Conservation (phyloP, 1,140 invertebrate genomes). For the Steinernema khuongi region DNA sequence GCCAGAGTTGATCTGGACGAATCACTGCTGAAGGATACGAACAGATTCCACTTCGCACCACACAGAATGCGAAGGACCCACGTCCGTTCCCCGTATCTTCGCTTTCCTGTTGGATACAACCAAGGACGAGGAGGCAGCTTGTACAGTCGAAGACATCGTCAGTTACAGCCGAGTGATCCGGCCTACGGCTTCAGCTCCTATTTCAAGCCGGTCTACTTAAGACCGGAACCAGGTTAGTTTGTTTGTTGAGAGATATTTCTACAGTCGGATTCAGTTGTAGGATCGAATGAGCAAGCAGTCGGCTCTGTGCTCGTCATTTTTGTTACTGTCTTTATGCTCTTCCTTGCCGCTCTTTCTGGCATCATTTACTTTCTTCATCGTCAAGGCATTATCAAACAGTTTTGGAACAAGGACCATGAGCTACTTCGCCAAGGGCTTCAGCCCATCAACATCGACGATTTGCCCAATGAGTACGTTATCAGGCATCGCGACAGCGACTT, state of each 20-base stretch:
- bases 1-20: constrained; percentile 53
- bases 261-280: not conserved
- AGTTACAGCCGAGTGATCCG: constrained; percentile 29
- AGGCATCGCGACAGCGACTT: constrained; percentile 54
- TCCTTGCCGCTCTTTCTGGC: constrained; percentile 4
- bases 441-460: constrained; percentile 52
- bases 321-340: constrained; percentile 15
- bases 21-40: not conserved
- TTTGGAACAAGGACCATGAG: constrained; percentile 46
- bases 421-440: constrained; percentile 35
- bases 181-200: constrained; percentile 41
- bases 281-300: not conserved
- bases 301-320: constrained; percentile 20
- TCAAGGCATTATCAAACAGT: constrained; percentile 37
- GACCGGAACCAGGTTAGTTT: constrained; percentile 6
- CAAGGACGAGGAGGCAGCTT: not conserved
- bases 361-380: constrained; percentile 27
- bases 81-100: not conserved
- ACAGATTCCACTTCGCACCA: constrained; percentile 12
- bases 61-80: constrained; percentile 18
- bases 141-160: constrained; percentile 21
- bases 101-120: not conserved
- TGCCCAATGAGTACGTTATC: constrained; percentile 50
- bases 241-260: not conserved
- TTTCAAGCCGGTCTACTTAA: constrained; percentile 39